Base-by-base conservation (phyloP, 2,113 vertebrate genomes). In the Xiphorhynchus elegans region DNA sequence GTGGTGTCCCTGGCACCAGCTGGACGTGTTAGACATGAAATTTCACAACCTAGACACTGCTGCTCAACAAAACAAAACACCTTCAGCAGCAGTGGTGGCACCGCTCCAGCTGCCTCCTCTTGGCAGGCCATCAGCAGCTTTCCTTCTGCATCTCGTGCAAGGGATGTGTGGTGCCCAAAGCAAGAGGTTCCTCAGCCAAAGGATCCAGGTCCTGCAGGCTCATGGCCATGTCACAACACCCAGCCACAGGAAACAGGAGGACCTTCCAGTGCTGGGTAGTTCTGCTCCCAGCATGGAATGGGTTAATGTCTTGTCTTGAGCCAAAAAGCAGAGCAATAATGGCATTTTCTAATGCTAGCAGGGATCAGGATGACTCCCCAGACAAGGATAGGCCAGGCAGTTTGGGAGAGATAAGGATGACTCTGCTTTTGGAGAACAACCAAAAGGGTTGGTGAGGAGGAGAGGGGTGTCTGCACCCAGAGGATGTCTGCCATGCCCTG, bases 41-140 rank as follows among this genome's bases (percentile, higher is more conserved):
- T 49, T 67, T 42, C 58, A 37, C 33, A 49, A 26, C 66, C 39
- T 17, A 11, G 37, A 23, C 42, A 6, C 1, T 7, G 19, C 13
- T 53, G n/a, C 72, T 55, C 44, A 55, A 52, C 21, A 59, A 31
- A 66, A 29, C 25, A 25, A 28, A 78, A 33, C 62, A 55, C 52
- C 87, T 55, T 50, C 0, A 5, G 18, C n/a, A 20, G 5, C 58
- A 21, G 62, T 0, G 0, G 37, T 0, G 0, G 39, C 47, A 19
- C 24, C 0, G 0, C 70, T 67, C 52, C 72, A 40, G 72, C 70
- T 59, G 47, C 29, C 44, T 72, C 73, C 13, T 9, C 53, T 76
- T 70, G 17, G 46, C 39, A 28, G 17, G 16, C 12, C 49, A 50
- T 2, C 2, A 2, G 6, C 47, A 42, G 5, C 40, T 79, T 58